Conservation (phyloP, 2,888 invertebrate species). For the Cataglyphis rosenhaueri region DNA sequence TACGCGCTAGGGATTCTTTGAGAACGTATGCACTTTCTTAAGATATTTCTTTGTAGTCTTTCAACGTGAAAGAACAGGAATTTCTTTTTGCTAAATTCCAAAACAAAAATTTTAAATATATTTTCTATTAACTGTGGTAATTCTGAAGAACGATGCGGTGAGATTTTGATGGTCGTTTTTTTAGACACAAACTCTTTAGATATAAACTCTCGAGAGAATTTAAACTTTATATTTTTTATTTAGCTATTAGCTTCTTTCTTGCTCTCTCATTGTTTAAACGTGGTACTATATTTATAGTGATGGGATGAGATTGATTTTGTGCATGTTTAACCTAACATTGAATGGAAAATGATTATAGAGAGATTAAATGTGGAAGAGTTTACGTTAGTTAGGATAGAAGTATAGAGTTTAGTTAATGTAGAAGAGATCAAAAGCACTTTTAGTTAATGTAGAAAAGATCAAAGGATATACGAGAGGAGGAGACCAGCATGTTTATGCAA, state of each 20-base stretch:
- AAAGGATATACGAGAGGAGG: not conserved
- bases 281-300: not conserved
- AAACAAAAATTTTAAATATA: not conserved
- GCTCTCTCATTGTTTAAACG: not conserved
- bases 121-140: not conserved
- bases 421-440: not conserved
- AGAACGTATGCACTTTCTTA: not conserved
- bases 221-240: not conserved
- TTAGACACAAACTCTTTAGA: too few species aligned
- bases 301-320: not conserved
- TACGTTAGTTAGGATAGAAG: not conserved
- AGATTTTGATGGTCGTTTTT: not conserved
- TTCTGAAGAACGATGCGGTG: not conserved
- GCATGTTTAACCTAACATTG: not conserved
- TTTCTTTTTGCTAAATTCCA: not conserved
- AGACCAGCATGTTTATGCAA: not conserved
- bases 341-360: not conserved
- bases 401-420: not conserved
- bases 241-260: not conserved
- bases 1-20: not conserved
- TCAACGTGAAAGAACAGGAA: not conserved
- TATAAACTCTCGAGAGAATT: slow-evolving; percentile 15
- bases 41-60: not conserved
- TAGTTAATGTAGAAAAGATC: not conserved
- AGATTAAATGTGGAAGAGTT: not conserved